Evolutionary conservation across 2,888 invertebrate species (phyloP), one percentile per base, ranked within the genome.

Genomic region (Diarsia mendica): DNA sequence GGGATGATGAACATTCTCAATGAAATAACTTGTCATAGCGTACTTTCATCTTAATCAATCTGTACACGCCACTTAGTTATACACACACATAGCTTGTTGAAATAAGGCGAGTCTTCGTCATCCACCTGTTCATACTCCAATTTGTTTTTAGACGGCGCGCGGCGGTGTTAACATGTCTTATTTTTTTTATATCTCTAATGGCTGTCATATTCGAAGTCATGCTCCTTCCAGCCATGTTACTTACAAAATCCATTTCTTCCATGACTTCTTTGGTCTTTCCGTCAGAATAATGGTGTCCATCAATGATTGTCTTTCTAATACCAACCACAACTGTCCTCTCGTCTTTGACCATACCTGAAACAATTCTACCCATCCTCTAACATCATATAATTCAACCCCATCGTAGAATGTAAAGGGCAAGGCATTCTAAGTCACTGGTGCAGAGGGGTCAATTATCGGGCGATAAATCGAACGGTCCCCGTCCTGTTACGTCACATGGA

Each of bases 401-500:
- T 75, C 71, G 48, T 39, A 51, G 39, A 39, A 39, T 39, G 8
- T 39, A 39, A 39, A 39, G n/a, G n/a, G n/a, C n/a, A n/a, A n/a
- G 39, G 39, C 46, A 85, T 75, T 66, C 67, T 68, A 72, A 72
- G 61, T 33, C 72, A 58, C 49, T 69, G 63, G 18, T 71, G 39
- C 72, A 75, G 63, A 80, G 55, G 80, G 84, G 75, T 75, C 84
- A 85, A 85, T 85, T 85, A 85, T 85, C 81, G 39, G n/a, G 20
- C 84, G 84, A 85, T 85, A 80, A 84, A 86, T 84, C 86, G 84
- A 73, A 84, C 60, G 73, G 67, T 51, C 39, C 48, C 66, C 66
- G 20, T 70, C 74, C 72, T 77, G 55, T 73, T 44, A 82, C 72
- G 75, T 85, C 75, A 85, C 60, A n/a, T 66, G 70, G 68, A n/a